Evolutionary conservation across 2,888 invertebrate genomes (phyloP), one percentile per base, ranked within the genome.

Genomic region (Agrochola circellaris): DNA sequence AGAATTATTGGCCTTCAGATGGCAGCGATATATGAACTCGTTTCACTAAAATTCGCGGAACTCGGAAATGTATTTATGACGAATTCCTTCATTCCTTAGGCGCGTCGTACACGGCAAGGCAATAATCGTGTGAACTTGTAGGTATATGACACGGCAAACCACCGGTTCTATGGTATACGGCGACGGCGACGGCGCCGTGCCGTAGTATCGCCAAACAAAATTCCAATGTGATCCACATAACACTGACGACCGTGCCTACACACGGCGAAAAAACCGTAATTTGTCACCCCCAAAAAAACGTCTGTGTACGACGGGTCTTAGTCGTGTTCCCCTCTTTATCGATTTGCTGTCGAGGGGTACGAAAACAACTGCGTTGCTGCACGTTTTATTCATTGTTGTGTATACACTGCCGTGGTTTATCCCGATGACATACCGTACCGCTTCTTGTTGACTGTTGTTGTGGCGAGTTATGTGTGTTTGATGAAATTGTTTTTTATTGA

Each of bases 361-460:
- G 42, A 60, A 62, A 81, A 79, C 61, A 34, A 75, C 60, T 30
- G 45, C 70, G n/a, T 60, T 81, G 45, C 51, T 62, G 23, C 23
- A 75, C 84, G 73, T 82, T 75, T 80, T 84, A 84, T 84, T 78
- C 76, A 86, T 75, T 62, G 51, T 56, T 62, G 8, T 72, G 60
- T 56, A 45, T 56, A 51, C 48, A 45, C 34, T 34, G 51, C 20
- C 17, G 45, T 62, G 11, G 42, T 15, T 62, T 60, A 9, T 56
- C 20, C 48, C 45, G 42, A 77, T 62, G 61, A 62, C 26, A 54
- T 82, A 60, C 60, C 5, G 45, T 26, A 15, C 17, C 11, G 13
- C 6, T 54, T 42, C 68, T 45, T 67, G 38, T 68, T 6, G 23
- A 26, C 11, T 48, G 20, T 42, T 54, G 4, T 42, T 34, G 20